These are phyloP conservation scores for Egretta garzetta DNA, from an alignment of 2,113 vertebrate species.

Conservation along the genomic window DNA sequence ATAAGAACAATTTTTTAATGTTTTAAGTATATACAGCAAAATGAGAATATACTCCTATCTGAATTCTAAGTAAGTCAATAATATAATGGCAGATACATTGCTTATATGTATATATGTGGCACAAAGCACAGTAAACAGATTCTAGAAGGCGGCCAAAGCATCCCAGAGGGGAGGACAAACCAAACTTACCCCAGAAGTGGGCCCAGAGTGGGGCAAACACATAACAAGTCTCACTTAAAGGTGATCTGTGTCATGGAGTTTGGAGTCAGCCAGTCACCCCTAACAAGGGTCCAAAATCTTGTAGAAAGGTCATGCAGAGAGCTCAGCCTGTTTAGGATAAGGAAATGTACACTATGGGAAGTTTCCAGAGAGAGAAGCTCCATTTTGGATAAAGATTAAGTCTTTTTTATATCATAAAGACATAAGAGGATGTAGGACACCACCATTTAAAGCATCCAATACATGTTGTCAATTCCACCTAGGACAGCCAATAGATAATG, in stretches of 20 bases:
- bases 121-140: background rate
- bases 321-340: background rate
- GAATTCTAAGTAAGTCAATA: background rate
- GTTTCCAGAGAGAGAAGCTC: background rate
- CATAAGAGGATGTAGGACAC: background rate
- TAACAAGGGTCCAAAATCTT: background rate
- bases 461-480: background rate
- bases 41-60: background rate
- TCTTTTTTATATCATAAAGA: background rate
- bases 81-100: background rate
- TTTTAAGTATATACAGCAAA: background rate
- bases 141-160: background rate
- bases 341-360: background rate
- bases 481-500: background rate
- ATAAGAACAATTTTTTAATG: background rate
- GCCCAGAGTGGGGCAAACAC: background rate
- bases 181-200: background rate
- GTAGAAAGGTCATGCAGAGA: background rate
- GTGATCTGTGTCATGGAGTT: rapidly evolving
- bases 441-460: background rate
- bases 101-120: background rate
- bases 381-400: background rate
- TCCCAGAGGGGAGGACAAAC: background rate
- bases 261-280: background rate
- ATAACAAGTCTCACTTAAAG: background rate